phyloP scores from a whole-genome alignment of 2,797 vertebrate genomes.

The Lacerta bilineata region DNA sequence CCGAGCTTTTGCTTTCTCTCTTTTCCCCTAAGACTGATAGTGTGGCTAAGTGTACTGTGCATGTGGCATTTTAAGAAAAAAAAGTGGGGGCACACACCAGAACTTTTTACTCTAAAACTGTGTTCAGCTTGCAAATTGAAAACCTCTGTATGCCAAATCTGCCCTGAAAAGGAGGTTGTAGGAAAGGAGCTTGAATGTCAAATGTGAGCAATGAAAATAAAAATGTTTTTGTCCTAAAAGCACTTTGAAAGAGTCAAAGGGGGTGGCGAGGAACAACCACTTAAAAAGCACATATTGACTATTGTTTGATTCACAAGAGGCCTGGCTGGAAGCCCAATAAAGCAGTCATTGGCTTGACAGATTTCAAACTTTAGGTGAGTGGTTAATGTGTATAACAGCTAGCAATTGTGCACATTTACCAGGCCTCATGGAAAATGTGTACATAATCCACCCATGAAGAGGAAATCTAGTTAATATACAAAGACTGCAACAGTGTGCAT shows the following conservation, averaged over 20 bases:
- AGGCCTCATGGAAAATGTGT: too few relatives aligned
- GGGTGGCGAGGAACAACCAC: neutral
- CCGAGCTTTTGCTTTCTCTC: neutral
- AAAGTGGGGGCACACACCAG: rapidly evolving
- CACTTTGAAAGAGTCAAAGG: neutral
- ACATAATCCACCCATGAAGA: too few relatives aligned
- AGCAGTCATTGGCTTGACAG: neutral
- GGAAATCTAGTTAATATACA: too few relatives aligned
- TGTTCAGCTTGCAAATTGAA: neutral
- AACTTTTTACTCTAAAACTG: neutral
- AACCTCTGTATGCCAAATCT: neutral
- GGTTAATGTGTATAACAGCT: too few relatives aligned
- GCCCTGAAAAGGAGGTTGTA: neutral
- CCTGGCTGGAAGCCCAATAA: neutral
- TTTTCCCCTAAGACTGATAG: neutral
- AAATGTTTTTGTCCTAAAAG: neutral
- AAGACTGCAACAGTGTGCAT: too few relatives aligned
- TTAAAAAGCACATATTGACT: neutral
- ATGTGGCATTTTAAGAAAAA: neutral
- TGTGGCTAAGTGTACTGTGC: neutral
- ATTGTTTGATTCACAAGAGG: neutral
- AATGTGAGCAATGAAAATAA: neutral
- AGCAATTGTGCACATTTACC: too few relatives aligned
- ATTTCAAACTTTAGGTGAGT: neutral
- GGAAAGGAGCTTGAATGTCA: neutral